Conservation (phyloP, 2,797 vertebrate species). For the Diglossa cyanea region DNA sequence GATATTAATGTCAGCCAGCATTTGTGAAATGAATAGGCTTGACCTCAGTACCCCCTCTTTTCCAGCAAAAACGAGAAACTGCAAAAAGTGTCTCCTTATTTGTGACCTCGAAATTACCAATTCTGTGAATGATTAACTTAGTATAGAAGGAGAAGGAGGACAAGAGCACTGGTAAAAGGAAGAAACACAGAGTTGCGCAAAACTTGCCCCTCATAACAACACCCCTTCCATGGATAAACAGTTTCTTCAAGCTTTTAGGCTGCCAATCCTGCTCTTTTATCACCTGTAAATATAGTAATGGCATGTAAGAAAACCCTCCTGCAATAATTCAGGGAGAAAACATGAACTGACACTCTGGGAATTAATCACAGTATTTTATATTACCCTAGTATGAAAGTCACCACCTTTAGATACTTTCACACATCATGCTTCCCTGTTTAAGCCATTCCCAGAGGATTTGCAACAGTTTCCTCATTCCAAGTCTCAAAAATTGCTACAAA, state of each 20-base stretch:
- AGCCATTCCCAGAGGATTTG: neutral
- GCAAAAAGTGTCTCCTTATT: neutral
- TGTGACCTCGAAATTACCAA: constrained; percentile 1
- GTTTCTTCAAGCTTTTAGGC: neutral
- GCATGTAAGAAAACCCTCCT: neutral
- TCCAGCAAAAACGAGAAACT: neutral
- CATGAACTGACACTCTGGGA: neutral
- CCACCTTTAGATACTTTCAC: neutral
- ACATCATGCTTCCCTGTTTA: neutral
- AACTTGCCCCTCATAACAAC: neutral
- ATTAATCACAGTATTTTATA: constrained; percentile 2
- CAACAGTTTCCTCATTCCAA: neutral
- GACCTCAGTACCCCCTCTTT: neutral
- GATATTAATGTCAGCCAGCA: neutral
- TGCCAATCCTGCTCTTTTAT: neutral
- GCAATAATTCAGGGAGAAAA: constrained; percentile 32
- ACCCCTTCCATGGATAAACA: neutral
- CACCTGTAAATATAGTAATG: neutral
- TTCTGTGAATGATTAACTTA: neutral
- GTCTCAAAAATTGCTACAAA: neutral
- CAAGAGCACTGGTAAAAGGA: neutral
- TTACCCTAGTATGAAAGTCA: neutral
- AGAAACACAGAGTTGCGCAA: neutral
- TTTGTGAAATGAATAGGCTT: constrained; percentile 49
- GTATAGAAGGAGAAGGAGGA: neutral